These are phyloP conservation scores for Lasaia peninsularis DNA, from an alignment of 1,140 invertebrate genomes.

Conservation along the genomic window DNA sequence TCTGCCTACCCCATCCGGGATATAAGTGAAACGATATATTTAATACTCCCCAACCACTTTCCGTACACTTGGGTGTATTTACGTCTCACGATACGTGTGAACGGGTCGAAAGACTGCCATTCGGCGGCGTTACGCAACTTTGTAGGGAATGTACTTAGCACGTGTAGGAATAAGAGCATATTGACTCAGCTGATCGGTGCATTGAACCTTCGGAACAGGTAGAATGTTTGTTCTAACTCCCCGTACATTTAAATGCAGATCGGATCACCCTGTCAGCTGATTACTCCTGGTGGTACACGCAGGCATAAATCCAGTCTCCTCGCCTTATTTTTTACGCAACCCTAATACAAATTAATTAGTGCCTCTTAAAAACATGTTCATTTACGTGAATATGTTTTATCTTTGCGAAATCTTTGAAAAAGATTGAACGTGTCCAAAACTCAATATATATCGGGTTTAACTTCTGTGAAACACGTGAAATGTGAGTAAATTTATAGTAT, in stretches of 20 bases:
- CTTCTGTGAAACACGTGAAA: not conserved
- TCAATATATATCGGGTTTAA: not conserved
- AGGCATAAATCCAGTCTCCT: constrained; percentile 23
- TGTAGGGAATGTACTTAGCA: constrained; percentile 43
- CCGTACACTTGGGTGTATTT: too few relatives aligned
- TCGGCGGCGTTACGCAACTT: constrained; percentile 42
- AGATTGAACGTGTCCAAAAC: not conserved
- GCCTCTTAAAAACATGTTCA: constrained; percentile 14
- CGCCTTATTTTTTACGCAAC: constrained; percentile 17
- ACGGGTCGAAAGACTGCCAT: not conserved
- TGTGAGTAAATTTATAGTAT: not conserved
- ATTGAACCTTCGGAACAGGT: constrained; percentile 60
- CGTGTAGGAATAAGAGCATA: constrained; percentile 32
- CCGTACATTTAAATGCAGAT: constrained; percentile 44
- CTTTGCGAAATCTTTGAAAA: not conserved
- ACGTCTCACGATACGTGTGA: not conserved
- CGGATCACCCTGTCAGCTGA: constrained; percentile 60
- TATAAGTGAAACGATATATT: too few relatives aligned
- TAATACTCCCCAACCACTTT: too few relatives aligned
- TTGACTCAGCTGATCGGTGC: constrained; percentile 70
- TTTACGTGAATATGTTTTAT: constrained; percentile 10
- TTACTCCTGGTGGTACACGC: constrained; percentile 30
- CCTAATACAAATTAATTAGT: constrained; percentile 24
- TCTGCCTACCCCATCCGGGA: too few relatives aligned
- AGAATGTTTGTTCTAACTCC: constrained; percentile 51